These are phyloP conservation scores for Australoheros facetus DNA, from an alignment of 2,797 vertebrate species.

Conservation along the genomic window DNA sequence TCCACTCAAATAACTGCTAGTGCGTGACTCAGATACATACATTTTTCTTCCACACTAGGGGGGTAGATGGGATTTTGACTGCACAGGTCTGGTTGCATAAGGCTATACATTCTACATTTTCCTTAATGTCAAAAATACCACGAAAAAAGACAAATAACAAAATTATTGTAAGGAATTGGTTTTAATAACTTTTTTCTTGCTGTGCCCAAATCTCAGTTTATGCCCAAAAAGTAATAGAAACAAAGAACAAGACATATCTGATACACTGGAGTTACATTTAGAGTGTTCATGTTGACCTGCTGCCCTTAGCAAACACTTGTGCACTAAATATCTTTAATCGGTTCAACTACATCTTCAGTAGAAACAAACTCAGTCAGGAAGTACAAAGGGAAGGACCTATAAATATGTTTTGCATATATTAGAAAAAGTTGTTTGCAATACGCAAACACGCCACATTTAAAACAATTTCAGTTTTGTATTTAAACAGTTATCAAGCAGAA, in stretches of 20 bases:
- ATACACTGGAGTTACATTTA: background rate
- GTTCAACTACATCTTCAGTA: background rate
- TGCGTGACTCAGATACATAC: constrained; percentile 12
- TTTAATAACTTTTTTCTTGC: too few species aligned
- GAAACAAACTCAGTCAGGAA: background rate
- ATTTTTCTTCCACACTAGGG: constrained; percentile 34
- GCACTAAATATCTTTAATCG: background rate
- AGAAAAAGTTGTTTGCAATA: constrained; percentile 1
- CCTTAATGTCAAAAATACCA: background rate
- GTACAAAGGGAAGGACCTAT: background rate
- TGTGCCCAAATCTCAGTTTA: background rate
- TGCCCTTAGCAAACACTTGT: background rate
- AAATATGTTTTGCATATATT: background rate
- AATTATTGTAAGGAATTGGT: background rate
- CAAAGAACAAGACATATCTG: background rate
- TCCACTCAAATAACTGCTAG: constrained; percentile 53
- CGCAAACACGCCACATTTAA: background rate
- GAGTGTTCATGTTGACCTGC: background rate
- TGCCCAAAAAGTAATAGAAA: background rate
- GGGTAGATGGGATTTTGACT: constrained; percentile 9
- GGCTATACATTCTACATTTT: background rate
- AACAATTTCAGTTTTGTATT: background rate
- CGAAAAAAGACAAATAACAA: background rate
- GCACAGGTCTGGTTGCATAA: constrained; percentile 2
- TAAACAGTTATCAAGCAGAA: constrained; percentile 1